These are phyloP conservation scores for Stramonita haemastoma DNA, from an alignment of 2,888 invertebrate species.

Conservation along the genomic window DNA sequence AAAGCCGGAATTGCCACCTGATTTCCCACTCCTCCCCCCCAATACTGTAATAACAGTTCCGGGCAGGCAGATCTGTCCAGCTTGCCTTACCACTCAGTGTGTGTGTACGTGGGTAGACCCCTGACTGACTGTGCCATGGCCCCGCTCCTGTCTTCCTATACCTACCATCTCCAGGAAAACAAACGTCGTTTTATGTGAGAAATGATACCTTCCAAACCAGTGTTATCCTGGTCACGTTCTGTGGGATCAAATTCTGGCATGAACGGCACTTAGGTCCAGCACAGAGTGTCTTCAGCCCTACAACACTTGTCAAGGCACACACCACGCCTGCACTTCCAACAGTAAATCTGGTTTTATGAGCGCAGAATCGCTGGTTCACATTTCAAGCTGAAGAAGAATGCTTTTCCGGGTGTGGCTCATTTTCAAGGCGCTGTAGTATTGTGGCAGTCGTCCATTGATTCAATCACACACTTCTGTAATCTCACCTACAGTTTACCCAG, in stretches of 20 bases:
- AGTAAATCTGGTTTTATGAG: neutral
- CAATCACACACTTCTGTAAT: neutral
- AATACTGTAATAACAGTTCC: too few species aligned
- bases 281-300: neutral
- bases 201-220: neutral
- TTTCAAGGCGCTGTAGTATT: neutral
- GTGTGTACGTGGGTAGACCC: neutral
- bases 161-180: neutral
- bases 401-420: neutral
- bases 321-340: neutral
- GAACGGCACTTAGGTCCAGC: neutral
- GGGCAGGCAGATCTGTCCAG: neutral
- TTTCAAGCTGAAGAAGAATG: neutral
- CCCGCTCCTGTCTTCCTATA: neutral
- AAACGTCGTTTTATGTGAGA: neutral
- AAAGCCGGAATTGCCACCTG: too few species aligned
- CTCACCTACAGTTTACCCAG: too few species aligned
- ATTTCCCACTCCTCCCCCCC: too few species aligned
- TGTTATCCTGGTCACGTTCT: neutral
- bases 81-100: neutral
- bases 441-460: neutral
- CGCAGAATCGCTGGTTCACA: neutral
- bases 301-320: neutral
- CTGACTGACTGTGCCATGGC: neutral
- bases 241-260: neutral